Evolutionary conservation across 2,888 invertebrate species (phyloP), one percentile per base, ranked within the genome.

Genomic region (Linnaemya vulpina): DNA sequence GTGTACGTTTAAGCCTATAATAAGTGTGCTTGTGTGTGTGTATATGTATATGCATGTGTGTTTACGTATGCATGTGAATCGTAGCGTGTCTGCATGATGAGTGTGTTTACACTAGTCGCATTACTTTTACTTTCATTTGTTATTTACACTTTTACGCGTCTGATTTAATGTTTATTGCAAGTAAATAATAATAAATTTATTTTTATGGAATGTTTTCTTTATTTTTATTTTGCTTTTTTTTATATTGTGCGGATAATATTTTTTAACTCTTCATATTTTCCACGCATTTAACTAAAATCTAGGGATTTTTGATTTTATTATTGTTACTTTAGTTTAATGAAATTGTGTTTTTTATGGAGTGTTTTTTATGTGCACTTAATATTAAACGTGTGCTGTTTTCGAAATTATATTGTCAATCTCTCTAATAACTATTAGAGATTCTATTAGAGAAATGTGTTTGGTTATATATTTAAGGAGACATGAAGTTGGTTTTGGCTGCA

Each of bases 121-220:
- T 68, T 74, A 74, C 53, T 81, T 81, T 70, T 68, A 75, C 70
- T 82, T 76, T 81, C 68, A 81, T 75, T 80, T 80, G 74, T 74
- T 76, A 77, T 77, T 71, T 83, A 73, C 77, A 71, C 71, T 65
- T 83, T 71, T 83, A 78, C 73, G 71, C 67, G 73, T 35, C 60
- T 73, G 78, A 77, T 83, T 73, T 73, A 78, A 83, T 73, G 83
- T 68, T 83, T 73, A 78, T 78, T 83, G 58, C 46, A 73, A 78
- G 62, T 74, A 68, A 62, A 74, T 73, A 51, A 62, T 73, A 74
- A 73, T 67, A 78, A 70, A 75, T 53, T 51, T 70, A 62, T 62
- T 62, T 70, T 70, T 62, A 78, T 70, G n/a, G 35, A 17, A 73
- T 67, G 38, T 73, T 80, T 73, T 65, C 22, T 55, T 55, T 58